These are phyloP conservation scores for Smittia sp. DNA, from an alignment of 2,888 invertebrate genomes.

Conservation along the genomic window DNA sequence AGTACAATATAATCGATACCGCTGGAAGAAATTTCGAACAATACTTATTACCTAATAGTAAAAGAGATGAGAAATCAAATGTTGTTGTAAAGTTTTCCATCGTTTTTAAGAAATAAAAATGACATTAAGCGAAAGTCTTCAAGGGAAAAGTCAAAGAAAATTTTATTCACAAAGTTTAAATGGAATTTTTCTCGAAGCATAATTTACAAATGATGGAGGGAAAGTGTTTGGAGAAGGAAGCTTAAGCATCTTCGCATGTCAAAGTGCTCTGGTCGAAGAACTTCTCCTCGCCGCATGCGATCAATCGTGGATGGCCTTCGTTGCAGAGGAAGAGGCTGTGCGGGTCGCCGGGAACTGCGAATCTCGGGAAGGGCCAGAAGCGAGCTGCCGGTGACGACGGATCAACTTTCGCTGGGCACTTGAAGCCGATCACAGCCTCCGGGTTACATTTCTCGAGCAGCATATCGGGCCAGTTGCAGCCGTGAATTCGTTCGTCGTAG, in stretches of 20 bases:
- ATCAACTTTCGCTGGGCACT: conserved; percentile 83
- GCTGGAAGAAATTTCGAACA: conserved; percentile 1
- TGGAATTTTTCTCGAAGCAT: not conserved
- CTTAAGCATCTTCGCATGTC: conserved; percentile 78
- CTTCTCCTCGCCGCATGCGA: conserved; percentile 83
- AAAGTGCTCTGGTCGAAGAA: conserved; percentile 80
- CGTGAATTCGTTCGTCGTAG: conserved; percentile 82
- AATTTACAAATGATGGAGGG: conserved; percentile 6
- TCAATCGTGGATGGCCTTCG: conserved; percentile 81
- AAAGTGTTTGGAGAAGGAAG: not conserved
- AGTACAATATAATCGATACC: conserved; percentile 25
- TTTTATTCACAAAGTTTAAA: not conserved
- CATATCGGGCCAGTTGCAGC: conserved; percentile 93
- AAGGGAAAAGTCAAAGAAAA: not conserved
- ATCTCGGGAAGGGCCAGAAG: conserved; percentile 91
- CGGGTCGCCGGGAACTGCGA: conserved; percentile 83
- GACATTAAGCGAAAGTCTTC: not conserved
- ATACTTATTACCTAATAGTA: conserved; percentile 10
- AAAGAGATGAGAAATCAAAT: not conserved
- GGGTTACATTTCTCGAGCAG: conserved; percentile 83
- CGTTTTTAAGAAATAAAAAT: conserved; percentile 17
- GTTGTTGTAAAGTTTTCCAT: conserved; percentile 8
- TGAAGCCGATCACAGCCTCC: conserved; percentile 89
- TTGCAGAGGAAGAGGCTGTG: conserved; percentile 87
- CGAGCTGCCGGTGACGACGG: conserved; percentile 76